These are phyloP conservation scores for Thereva unica DNA, from an alignment of 2,888 invertebrate genomes.

Conservation along the genomic window DNA sequence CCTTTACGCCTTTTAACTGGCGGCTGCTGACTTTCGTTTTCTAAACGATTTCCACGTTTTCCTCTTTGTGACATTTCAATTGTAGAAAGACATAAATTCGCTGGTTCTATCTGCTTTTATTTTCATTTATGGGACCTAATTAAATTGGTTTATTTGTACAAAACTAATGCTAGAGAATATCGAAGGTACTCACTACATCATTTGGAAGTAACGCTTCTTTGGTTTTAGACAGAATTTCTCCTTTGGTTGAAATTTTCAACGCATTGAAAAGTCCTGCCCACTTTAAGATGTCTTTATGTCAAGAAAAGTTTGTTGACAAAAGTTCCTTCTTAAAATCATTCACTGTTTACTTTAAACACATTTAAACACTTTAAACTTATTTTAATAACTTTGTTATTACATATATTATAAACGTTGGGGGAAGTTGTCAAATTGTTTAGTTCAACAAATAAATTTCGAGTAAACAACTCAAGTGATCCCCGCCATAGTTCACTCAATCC, in stretches of 20 bases:
- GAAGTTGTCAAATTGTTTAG: constrained; percentile 40
- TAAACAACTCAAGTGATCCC: constrained; percentile 49
- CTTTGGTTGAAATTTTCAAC: constrained; percentile 5
- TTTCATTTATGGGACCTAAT: constrained; percentile 5
- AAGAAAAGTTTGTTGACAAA: constrained; percentile 31
- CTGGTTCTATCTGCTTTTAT: constrained; percentile 35
- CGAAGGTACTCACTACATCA: constrained; percentile 34
- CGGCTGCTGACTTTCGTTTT: constrained; percentile 61
- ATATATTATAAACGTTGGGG: constrained; percentile 20
- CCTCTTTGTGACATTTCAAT: constrained; percentile 73
- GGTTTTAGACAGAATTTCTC: constrained; percentile 14
- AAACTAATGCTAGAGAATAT: not conserved
- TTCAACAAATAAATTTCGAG: constrained; percentile 43
- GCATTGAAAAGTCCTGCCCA: constrained; percentile 38
- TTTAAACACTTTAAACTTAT: constrained; percentile 5
- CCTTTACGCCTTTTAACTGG: constrained; percentile 78
- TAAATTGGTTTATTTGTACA: constrained; percentile 1
- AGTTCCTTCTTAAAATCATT: constrained; percentile 23
- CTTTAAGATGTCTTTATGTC: constrained; percentile 32
- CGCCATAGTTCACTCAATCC: constrained; percentile 46
- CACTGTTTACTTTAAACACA: constrained; percentile 22
- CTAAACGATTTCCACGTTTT: constrained; percentile 71
- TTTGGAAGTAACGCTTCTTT: constrained; percentile 21
- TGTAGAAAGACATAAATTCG: constrained; percentile 40
- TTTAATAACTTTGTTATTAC: constrained; percentile 18